Evolutionary conservation across 2,797 vertebrate species (phyloP).

Genomic region (Rallus crepitans): DNA sequence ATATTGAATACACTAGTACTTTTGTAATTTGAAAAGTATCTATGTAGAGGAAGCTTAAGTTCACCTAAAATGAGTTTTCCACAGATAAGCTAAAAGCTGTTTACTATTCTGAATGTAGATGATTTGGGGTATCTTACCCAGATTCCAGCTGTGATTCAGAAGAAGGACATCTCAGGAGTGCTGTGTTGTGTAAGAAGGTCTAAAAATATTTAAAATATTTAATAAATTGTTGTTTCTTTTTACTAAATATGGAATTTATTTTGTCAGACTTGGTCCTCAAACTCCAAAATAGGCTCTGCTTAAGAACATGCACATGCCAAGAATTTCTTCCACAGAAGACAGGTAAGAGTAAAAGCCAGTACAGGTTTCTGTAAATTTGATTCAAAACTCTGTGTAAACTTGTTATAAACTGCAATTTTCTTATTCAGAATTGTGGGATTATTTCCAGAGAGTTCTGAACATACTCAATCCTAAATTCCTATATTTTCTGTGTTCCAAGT

Average conservation of each 20-base stretch:
- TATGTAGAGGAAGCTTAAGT: neutral
- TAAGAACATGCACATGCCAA: neutral
- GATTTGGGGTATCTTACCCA: neutral
- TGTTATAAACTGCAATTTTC: neutral
- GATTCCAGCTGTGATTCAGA: neutral
- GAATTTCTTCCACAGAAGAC: neutral
- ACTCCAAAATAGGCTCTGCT: rapidly evolving
- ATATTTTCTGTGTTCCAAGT: neutral
- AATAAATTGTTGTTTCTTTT: neutral
- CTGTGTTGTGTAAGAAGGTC: neutral
- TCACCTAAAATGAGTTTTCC: neutral
- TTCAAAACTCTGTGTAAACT: neutral
- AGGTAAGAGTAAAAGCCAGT: neutral
- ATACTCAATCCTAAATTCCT: neutral
- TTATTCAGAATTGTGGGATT: neutral
- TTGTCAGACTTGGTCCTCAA: neutral
- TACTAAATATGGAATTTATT: neutral
- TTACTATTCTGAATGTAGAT: neutral
- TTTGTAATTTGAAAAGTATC: neutral
- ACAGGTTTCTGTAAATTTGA: neutral
- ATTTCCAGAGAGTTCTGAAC: neutral
- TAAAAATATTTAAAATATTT: neutral
- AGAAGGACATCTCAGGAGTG: neutral
- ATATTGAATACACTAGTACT: neutral
- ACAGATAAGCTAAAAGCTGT: neutral